Conservation (phyloP, 2,888 invertebrate genomes). For the Ypsolopha sequella region DNA sequence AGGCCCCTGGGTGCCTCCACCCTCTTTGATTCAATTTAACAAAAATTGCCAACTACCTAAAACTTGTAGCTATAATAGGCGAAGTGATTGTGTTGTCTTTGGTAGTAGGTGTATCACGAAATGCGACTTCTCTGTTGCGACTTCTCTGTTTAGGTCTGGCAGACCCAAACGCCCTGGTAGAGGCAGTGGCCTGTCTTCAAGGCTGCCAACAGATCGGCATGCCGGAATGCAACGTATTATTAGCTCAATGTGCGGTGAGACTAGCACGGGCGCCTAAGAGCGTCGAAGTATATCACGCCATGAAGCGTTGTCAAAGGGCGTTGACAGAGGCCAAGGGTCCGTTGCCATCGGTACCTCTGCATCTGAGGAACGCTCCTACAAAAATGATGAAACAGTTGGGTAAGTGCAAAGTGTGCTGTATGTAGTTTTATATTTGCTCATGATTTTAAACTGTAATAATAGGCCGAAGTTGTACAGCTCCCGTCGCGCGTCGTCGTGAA, state of each 20-base stretch:
- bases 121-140: neutral
- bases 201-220: constrained; percentile 85
- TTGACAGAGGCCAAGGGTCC: constrained; percentile 75
- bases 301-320: constrained; percentile 71
- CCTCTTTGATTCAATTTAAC: too few relatives aligned
- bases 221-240: constrained; percentile 84
- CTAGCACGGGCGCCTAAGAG: constrained; percentile 84
- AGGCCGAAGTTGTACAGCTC: neutral
- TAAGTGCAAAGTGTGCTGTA: constrained; percentile 21
- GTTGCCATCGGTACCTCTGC: constrained; percentile 81
- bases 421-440: neutral
- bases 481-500: too few relatives aligned
- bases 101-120: neutral
- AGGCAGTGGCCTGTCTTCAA: constrained; percentile 81
- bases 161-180: constrained; percentile 73
- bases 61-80: too few relatives aligned
- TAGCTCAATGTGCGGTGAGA: constrained; percentile 83
- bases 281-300: constrained; percentile 70
- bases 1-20: too few relatives aligned
- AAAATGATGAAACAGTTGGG: constrained; percentile 82
- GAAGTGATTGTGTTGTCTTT: neutral
- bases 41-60: too few relatives aligned
- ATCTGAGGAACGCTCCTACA: constrained; percentile 85
- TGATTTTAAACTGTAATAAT: neutral
- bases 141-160: constrained; percentile 67